Evolutionary conservation across 2,888 invertebrate species (phyloP), one percentile per base, ranked within the genome.

Genomic region (Aplocera efformata): DNA sequence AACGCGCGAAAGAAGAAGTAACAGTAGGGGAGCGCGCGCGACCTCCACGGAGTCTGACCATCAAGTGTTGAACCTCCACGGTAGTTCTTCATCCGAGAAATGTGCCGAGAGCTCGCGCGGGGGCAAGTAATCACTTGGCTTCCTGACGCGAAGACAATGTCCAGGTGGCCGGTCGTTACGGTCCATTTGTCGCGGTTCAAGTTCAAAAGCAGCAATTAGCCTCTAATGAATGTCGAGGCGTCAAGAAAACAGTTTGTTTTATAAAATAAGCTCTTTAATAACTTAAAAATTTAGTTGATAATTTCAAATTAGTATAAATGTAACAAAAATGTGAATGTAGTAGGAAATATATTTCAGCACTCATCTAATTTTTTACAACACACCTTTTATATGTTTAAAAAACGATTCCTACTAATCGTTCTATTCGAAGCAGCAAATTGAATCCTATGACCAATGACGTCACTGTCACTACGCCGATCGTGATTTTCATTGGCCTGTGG

Each of bases 401-500:
- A 9, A 27, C 31, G 21, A 67, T 40, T 26, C 63, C 68, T 3
- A 80, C 40, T 1, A 77, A 7, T 39, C 52, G 67, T 48, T 83
- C 78, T 45, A 84, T 58, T 26, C 79, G 72, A 21, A 75, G 24
- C 6, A 86, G 7, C 5, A 85, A 24, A 47, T 85, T 80, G 56
- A 80, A 67, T 1, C 66, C 78, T 8, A 86, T 58, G 1, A 85
- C 39, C 1, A 85, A 10, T n/a, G 82, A 72, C 7, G 85, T 86
- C 25, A 79, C 34, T 1, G 77, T 75, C 21, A 85, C 78, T 9
- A 85, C 72, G 7, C 67, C 81, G 36, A 88, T 79, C 6, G 86
- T 85, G 8, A 85, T 60, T 61, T 86, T 86, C 86, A 86, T 86
- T 1, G 85, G 73, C 28, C 86, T 88, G 45, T 31, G 22, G 10